Evolutionary conservation across 2,113 vertebrate genomes (phyloP).

Genomic region (Xiphophorus maculatus): DNA sequence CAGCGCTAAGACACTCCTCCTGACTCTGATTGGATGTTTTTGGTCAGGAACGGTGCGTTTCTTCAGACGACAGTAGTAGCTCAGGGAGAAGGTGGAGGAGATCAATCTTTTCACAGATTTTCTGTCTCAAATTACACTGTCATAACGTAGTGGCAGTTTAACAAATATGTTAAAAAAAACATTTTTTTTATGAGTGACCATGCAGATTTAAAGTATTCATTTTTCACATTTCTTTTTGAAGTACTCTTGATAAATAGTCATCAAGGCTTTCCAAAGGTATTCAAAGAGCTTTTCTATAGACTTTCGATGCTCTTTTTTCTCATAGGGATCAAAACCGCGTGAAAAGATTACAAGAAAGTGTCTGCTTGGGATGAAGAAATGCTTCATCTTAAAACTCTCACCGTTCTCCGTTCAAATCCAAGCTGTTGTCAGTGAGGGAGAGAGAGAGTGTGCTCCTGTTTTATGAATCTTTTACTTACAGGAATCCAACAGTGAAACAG

Average conservation of each 20-base stretch:
- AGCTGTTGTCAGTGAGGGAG: neutral
- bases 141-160: too few species aligned
- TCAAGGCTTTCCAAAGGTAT: neutral
- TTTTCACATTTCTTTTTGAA: neutral
- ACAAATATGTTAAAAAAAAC: too few species aligned
- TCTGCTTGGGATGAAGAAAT: neutral
- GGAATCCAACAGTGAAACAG: neutral
- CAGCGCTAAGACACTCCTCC: too few species aligned
- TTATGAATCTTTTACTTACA: neutral
- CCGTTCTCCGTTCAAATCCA: neutral
- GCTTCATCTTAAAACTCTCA: neutral
- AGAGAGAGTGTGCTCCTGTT: neutral
- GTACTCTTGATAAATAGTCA: neutral
- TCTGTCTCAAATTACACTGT: too few species aligned
- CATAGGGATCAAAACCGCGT: neutral
- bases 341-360: neutral
- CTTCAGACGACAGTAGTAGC: too few species aligned
- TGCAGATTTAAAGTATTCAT: neutral
- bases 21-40: too few species aligned
- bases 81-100: too few species aligned
- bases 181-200: too few species aligned
- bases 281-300: neutral
- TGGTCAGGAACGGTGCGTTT: too few species aligned
- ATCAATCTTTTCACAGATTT: too few species aligned
- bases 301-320: neutral